Conservation (phyloP, 2,113 vertebrate genomes). For the Agelaius phoeniceus region DNA sequence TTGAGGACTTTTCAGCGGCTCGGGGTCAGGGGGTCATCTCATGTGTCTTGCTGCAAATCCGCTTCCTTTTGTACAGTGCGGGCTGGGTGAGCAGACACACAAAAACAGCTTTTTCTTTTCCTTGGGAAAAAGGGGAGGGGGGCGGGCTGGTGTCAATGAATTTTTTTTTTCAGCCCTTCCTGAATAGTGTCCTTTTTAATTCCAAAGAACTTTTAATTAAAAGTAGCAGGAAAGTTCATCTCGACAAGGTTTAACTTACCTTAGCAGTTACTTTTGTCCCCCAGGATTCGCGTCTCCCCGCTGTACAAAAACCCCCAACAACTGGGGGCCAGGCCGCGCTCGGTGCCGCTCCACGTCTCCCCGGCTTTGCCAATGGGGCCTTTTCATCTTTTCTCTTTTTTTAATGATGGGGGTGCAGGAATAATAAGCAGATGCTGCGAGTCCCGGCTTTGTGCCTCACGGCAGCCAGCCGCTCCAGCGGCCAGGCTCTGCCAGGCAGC, state of each 20-base stretch:
- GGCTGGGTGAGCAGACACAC: conserved; percentile 83
- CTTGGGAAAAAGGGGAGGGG: conserved; percentile 90
- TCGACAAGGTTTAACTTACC: conserved; percentile 83
- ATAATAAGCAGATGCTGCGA: conserved; percentile 10
- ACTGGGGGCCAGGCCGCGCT: not conserved
- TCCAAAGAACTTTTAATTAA: conserved; percentile 86
- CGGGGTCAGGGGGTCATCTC: conserved; percentile 92
- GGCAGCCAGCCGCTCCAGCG: not conserved
- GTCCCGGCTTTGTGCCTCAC: not conserved
- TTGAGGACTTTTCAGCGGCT: conserved; percentile 90
- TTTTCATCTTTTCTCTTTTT: conserved; percentile 29
- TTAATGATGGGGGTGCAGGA: conserved; percentile 20
- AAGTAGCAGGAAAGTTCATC: conserved; percentile 82
- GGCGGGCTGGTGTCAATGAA: conserved; percentile 83
- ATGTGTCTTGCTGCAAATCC: conserved; percentile 90
- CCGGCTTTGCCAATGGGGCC: not conserved
- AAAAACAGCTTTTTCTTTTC: conserved; percentile 85
- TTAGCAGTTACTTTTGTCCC: conserved; percentile 79
- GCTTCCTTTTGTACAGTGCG: conserved; percentile 98
- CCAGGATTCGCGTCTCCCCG: conserved; percentile 35
- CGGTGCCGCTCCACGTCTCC: not conserved
- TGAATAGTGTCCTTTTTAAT: conserved; percentile 86
- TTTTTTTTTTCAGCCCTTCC: conserved; percentile 77
- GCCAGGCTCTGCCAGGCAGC: not conserved
- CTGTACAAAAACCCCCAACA: not conserved